Percentiles rank a stretch among this genome's conserved stretches.
Evolutionary conservation across 2,113 vertebrate genomes (phyloP).

Genomic region (Mellivora capensis): DNA sequence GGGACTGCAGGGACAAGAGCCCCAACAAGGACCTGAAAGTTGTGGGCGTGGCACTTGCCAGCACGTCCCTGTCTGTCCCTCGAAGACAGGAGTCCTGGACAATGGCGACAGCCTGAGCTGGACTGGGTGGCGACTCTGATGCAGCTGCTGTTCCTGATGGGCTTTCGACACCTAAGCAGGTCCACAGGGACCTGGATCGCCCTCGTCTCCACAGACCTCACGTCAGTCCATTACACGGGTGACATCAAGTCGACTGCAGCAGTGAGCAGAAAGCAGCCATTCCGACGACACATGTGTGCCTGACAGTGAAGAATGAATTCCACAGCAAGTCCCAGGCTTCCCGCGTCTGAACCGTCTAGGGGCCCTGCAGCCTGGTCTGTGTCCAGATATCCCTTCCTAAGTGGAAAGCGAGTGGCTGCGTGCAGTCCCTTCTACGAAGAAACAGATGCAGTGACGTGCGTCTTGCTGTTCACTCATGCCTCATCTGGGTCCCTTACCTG

Average conservation of each 20-base stretch:
- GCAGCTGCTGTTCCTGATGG: not conserved
- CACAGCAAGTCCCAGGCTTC: not conserved
- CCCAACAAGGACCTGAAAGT: too few relatives aligned
- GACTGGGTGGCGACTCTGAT: fast-evolving
- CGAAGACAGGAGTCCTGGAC: too few relatives aligned
- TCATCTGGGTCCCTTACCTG: not conserved
- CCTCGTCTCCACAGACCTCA: not conserved
- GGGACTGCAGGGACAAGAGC: fast-evolving
- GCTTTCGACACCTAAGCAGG: not conserved
- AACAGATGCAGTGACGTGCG: not conserved
- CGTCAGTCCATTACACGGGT: not conserved
- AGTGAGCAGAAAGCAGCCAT: not conserved
- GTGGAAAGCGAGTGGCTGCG: not conserved
- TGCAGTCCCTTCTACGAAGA: not conserved
- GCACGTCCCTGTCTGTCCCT: not conserved
- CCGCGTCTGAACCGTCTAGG: fast-evolving
- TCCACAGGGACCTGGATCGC: fast-evolving
- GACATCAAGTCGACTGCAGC: too few relatives aligned
- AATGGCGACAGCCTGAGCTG: too few relatives aligned
- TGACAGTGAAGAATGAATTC: not conserved
- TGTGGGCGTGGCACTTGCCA: not conserved
- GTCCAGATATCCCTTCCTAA: not conserved
- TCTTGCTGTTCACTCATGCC: too few relatives aligned
- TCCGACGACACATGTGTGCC: not conserved
- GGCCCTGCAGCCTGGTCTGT: too few relatives aligned